Conservation (phyloP, 2,797 vertebrate species). For the Sternarchorhynchus goeldii region DNA sequence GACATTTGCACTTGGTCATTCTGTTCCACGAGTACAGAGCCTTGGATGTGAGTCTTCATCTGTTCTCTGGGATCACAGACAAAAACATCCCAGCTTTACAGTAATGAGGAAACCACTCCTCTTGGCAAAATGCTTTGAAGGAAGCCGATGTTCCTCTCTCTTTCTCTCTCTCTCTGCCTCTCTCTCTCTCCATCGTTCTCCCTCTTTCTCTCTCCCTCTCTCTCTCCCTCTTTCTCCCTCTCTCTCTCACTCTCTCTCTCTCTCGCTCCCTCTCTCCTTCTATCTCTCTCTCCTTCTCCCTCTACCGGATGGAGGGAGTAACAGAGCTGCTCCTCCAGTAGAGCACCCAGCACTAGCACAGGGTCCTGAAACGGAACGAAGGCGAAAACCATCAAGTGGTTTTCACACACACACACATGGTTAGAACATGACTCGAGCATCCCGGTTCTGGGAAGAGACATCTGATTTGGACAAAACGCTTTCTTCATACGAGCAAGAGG, state of each 20-base stretch:
- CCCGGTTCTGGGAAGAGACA: neutral
- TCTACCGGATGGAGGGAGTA: slow-evolving; percentile 34
- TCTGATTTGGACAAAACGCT: slow-evolving; percentile 1
- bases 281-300: no score
- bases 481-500: slow-evolving; percentile 20
- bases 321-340: slow-evolving; percentile 55
- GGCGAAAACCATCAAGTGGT: slow-evolving; percentile 37
- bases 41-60: slow-evolving; percentile 47
- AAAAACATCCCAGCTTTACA: slow-evolving; percentile 60
- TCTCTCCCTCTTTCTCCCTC: no score
- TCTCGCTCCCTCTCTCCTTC: no score
- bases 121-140: slow-evolving; percentile 22
- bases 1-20: slow-evolving; percentile 40
- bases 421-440: no score
- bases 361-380: slow-evolving; percentile 55
- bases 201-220: neutral
- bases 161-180: neutral
- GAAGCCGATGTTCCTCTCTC: slow-evolving; percentile 39
- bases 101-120: slow-evolving; percentile 60
- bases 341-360: slow-evolving; percentile 50
- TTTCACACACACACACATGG: no score
- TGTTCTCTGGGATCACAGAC: slow-evolving; percentile 68
- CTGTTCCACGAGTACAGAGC: slow-evolving; percentile 63
- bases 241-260: no score
- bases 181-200: no score